Conservation (phyloP, 2,797 vertebrate species). For the Enteromius paludinosus region DNA sequence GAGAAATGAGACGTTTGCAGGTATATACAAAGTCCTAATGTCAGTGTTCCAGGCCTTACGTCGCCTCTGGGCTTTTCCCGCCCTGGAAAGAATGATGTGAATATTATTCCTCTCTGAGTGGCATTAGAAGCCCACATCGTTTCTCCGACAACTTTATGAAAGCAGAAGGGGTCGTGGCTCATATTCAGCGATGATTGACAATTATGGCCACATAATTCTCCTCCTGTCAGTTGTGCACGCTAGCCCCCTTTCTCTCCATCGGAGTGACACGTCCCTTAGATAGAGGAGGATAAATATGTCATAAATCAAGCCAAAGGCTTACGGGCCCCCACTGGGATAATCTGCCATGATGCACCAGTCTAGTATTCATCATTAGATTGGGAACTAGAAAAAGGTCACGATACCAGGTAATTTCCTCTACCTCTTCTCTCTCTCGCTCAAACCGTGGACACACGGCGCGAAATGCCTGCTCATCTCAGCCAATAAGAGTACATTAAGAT, state of each 20-base stretch:
- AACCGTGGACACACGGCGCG: slow-evolving; percentile 72
- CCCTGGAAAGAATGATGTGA: slow-evolving; percentile 87
- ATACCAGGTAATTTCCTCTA: slow-evolving; percentile 65
- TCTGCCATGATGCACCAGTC: slow-evolving; percentile 82
- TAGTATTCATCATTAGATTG: slow-evolving; percentile 86
- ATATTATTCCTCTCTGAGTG: slow-evolving; percentile 83
- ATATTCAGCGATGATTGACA: slow-evolving; percentile 89
- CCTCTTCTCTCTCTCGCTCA: slow-evolving; percentile 56
- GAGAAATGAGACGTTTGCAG: slow-evolving; percentile 86
- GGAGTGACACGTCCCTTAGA: slow-evolving; percentile 86
- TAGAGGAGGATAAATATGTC: slow-evolving; percentile 90
- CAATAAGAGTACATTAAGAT: slow-evolving; percentile 81
- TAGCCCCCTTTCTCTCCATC: slow-evolving; percentile 70
- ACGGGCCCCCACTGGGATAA: slow-evolving; percentile 83
- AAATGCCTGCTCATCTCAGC: slow-evolving; percentile 76
- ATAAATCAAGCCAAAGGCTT: slow-evolving; percentile 85
- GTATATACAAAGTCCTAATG: slow-evolving; percentile 85
- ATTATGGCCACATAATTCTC: slow-evolving; percentile 91
- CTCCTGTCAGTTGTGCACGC: slow-evolving; percentile 68
- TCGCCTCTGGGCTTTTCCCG: slow-evolving; percentile 83
- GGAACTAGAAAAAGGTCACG: slow-evolving; percentile 72
- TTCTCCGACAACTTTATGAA: slow-evolving; percentile 86
- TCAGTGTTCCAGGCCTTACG: slow-evolving; percentile 80
- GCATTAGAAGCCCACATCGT: slow-evolving; percentile 76
- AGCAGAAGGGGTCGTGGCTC: slow-evolving; percentile 82